Conservation (phyloP, 2,113 vertebrate genomes). For the Hemiscyllium ocellatum region DNA sequence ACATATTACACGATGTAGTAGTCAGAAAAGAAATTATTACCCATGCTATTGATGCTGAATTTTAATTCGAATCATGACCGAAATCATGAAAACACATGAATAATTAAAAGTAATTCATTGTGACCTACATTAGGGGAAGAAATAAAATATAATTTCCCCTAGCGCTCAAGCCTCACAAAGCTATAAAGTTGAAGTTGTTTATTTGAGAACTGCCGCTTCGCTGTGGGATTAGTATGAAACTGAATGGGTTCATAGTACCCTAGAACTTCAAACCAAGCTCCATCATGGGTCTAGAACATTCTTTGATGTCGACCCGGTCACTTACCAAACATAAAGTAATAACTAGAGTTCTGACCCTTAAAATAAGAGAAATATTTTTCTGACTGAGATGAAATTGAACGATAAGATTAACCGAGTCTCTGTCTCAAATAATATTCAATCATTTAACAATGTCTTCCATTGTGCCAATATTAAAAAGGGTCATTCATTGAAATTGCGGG, state of each 20-base stretch:
- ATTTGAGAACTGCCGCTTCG: background rate
- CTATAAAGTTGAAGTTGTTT: background rate
- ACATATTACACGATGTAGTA: no score
- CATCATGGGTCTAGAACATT: background rate
- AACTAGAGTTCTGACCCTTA: conserved; percentile 1
- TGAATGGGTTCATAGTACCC: background rate
- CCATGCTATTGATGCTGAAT: background rate
- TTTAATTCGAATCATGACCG: background rate
- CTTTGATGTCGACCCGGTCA: conserved; percentile 23
- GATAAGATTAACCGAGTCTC: background rate
- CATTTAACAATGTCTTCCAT: conserved; percentile 10
- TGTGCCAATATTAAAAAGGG: background rate
- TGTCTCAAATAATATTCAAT: background rate
- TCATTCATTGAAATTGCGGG: background rate
- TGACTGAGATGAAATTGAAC: background rate
- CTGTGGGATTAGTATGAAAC: conserved; percentile 6
- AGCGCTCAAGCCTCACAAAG: background rate
- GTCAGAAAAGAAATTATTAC: background rate
- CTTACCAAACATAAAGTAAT: background rate
- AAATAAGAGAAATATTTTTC: conserved; percentile 32
- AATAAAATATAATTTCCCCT: background rate
- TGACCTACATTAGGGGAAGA: background rate
- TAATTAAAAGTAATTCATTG: conserved; percentile 21
- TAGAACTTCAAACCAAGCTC: conserved; percentile 2
- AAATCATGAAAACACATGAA: background rate